Conservation (phyloP, 2,888 invertebrate genomes). For the Sipha maydis region DNA sequence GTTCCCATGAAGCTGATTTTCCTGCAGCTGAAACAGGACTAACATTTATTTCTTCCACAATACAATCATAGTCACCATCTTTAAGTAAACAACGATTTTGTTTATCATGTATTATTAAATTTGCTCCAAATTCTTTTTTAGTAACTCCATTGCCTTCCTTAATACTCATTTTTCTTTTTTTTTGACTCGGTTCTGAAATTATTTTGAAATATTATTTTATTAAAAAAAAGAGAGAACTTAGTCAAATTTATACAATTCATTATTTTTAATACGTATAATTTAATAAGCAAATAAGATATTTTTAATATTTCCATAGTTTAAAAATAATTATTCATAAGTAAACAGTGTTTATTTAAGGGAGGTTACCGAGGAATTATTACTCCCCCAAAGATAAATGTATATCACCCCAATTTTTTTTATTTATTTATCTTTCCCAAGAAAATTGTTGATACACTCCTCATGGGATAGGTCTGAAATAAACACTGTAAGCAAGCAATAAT, state of each 20-base stretch:
- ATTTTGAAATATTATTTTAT: neutral
- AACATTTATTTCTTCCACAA: slow-evolving; percentile 71
- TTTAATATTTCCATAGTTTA: neutral
- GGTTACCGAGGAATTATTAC: no score
- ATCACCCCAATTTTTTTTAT: no score
- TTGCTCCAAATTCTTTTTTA: slow-evolving; percentile 75
- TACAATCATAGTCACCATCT: slow-evolving; percentile 91
- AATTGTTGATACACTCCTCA: no score
- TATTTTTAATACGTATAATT: no score
- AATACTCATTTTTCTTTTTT: slow-evolving; percentile 62
- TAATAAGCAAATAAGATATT: neutral
- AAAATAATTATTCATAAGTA: no score
- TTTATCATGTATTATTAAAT: slow-evolving; percentile 89
- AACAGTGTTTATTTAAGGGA: no score
- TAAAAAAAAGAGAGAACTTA: no score
- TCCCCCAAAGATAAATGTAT: no score
- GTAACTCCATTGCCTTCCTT: slow-evolving; percentile 60
- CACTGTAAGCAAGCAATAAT: neutral
- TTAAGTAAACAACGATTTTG: slow-evolving; percentile 86
- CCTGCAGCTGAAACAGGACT: slow-evolving; percentile 66
- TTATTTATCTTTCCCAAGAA: no score
- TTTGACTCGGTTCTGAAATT: slow-evolving; percentile 55
- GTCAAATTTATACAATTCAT: no score
- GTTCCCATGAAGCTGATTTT: slow-evolving; percentile 74
- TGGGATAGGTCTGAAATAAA: no score